A percentile compares a stretch with the other conserved stretches of the same genome.
phyloP scores from a whole-genome alignment of 2,797 vertebrate genomes.

The Peromyscus nudipes region DNA sequence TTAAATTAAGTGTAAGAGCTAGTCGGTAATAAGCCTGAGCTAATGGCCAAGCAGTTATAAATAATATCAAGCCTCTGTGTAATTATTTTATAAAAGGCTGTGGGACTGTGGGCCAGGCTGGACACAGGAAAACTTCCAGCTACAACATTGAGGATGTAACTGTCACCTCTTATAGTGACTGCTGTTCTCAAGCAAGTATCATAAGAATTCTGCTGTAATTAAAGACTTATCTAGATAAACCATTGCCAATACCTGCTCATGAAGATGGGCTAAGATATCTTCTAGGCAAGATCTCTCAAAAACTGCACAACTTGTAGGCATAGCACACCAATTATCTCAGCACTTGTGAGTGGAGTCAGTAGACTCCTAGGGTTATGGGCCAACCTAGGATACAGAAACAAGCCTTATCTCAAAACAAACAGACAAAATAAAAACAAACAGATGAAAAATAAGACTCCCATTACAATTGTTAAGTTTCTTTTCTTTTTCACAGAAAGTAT shows the following conservation, averaged over 20 bases:
- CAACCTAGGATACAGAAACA: not conserved
- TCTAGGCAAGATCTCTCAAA: constrained; percentile 5
- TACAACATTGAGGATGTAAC: not conserved
- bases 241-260: not conserved
- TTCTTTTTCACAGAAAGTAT: constrained; percentile 53
- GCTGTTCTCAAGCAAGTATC: not conserved
- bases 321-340: not conserved
- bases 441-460: not conserved
- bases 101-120: too few relatives aligned
- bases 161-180: not conserved
- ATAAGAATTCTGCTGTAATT: not conserved
- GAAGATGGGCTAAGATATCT: not conserved
- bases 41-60: too few relatives aligned
- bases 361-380: not conserved
- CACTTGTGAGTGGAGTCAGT: not conserved
- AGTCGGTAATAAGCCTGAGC: too few relatives aligned
- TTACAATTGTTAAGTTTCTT: not conserved
- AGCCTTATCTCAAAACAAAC: not conserved
- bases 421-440: not conserved
- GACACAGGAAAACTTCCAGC: too few relatives aligned
- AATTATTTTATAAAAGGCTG: too few relatives aligned
- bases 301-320: not conserved
- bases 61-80: too few relatives aligned
- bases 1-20: too few relatives aligned
- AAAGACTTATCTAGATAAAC: not conserved